Evolutionary conservation across 1,140 invertebrate species (phyloP).

Genomic region (Pseudomyrmex flavicornis): DNA sequence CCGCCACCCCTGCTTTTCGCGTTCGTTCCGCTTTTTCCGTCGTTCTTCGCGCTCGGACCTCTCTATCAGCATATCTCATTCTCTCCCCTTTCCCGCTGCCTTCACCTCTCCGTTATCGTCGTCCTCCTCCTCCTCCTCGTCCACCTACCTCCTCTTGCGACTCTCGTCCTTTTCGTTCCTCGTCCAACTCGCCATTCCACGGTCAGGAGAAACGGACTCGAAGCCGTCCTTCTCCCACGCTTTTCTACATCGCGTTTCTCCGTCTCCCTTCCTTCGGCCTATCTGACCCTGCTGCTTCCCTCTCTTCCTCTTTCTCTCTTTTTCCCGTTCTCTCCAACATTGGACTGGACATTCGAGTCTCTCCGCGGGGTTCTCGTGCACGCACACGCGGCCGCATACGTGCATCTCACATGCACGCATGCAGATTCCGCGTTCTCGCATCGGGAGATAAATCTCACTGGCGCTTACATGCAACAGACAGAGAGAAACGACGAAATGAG

Average conservation of each 20-base stretch:
- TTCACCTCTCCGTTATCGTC: constrained; percentile 64
- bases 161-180: constrained; percentile 70
- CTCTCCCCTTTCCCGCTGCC: constrained; percentile 61
- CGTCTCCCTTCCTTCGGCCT: constrained; percentile 65
- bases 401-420: constrained; percentile 69
- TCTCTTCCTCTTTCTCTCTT: constrained; percentile 55
- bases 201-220: constrained; percentile 74
- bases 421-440: constrained; percentile 75
- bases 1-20: constrained; percentile 23
- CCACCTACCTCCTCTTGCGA: constrained; percentile 56
- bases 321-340: constrained; percentile 37
- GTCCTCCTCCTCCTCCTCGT: constrained; percentile 55
- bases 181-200: constrained; percentile 66
- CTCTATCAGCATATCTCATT: constrained; percentile 70
- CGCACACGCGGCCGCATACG: constrained; percentile 55
- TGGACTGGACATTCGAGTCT: constrained; percentile 69
- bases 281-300: constrained; percentile 68
- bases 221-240: constrained; percentile 69
- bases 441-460: constrained; percentile 81
- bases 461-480: constrained; percentile 76
- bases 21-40: constrained; percentile 66
- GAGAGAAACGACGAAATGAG: constrained; percentile 72
- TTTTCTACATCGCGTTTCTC: constrained; percentile 58
- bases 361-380: constrained; percentile 54
- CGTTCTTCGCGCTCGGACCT: constrained; percentile 55